Evolutionary conservation across 2,797 vertebrate species (phyloP).

Genomic region (Delichon dasypus): DNA sequence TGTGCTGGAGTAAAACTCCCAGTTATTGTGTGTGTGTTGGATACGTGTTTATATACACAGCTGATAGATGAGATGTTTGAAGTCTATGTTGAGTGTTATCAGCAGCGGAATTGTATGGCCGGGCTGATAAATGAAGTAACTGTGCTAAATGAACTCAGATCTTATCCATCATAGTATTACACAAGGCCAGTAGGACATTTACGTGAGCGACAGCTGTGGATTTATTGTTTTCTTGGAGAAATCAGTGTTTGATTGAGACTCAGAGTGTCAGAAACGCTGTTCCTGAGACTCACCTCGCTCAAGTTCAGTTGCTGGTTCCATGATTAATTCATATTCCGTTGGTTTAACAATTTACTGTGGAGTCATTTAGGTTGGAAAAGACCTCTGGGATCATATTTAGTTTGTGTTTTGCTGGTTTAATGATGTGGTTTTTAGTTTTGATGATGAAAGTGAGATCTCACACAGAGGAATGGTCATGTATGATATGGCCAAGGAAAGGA

Average conservation of each 20-base stretch:
- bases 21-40: background rate
- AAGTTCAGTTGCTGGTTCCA: background rate
- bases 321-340: background rate
- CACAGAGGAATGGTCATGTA: rapidly evolving
- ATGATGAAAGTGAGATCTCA: background rate
- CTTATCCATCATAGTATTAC: background rate
- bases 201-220: background rate
- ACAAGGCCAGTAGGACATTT: background rate
- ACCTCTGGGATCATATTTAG: background rate
- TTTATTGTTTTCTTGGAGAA: background rate
- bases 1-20: background rate
- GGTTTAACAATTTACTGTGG: background rate
- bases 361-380: background rate
- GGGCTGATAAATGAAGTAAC: conserved; percentile 40
- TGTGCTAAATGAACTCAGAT: background rate
- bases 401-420: background rate
- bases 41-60: background rate
- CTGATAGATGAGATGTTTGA: conserved; percentile 38
- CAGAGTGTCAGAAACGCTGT: rapidly evolving
- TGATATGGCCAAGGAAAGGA: too few species aligned
- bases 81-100: background rate
- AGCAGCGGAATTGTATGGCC: rapidly evolving
- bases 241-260: background rate
- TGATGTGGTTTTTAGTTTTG: background rate
- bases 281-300: rapidly evolving